Conservation (phyloP, 2,113 vertebrate species). For the Antechinus flavipes region DNA sequence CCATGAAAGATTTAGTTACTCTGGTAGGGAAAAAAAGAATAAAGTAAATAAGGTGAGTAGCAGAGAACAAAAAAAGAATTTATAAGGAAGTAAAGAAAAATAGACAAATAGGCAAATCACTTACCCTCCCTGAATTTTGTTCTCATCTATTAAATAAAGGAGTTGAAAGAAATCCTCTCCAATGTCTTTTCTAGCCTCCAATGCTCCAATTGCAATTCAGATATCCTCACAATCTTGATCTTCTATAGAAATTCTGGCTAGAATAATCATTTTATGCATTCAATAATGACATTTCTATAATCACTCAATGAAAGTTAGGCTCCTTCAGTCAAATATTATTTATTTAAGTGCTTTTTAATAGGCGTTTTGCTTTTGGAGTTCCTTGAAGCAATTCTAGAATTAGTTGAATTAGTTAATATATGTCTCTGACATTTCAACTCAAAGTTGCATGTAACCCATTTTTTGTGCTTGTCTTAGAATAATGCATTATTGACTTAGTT, state of each 20-base stretch:
- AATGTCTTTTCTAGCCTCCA: no score
- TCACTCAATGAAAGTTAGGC: slow-evolving; percentile 72
- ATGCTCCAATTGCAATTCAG: slow-evolving; percentile 72
- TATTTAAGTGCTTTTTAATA: slow-evolving; percentile 41
- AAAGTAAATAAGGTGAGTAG: no score
- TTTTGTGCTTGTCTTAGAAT: slow-evolving; percentile 60
- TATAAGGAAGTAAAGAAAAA: no score
- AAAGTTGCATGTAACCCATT: slow-evolving; percentile 57
- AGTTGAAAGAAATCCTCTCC: no score
- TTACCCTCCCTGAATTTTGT: no score
- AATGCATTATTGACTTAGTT: slow-evolving; percentile 62
- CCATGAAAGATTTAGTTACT: no score
- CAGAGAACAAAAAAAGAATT: no score
- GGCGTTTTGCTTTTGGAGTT: slow-evolving; percentile 37
- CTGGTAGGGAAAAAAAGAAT: no score
- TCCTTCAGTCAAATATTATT: slow-evolving; percentile 60
- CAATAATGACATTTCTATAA: slow-evolving; percentile 80
- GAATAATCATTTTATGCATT: slow-evolving; percentile 80
- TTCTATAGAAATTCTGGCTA: slow-evolving; percentile 73
- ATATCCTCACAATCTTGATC: slow-evolving; percentile 76
- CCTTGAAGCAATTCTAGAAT: slow-evolving; percentile 52
- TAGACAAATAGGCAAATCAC: no score
- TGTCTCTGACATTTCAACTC: slow-evolving; percentile 52
- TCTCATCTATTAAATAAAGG: no score
- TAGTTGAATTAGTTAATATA: slow-evolving; percentile 67